These are phyloP conservation scores for Pteromalus puparum DNA, from an alignment of 1,140 invertebrate genomes.

Conservation along the genomic window DNA sequence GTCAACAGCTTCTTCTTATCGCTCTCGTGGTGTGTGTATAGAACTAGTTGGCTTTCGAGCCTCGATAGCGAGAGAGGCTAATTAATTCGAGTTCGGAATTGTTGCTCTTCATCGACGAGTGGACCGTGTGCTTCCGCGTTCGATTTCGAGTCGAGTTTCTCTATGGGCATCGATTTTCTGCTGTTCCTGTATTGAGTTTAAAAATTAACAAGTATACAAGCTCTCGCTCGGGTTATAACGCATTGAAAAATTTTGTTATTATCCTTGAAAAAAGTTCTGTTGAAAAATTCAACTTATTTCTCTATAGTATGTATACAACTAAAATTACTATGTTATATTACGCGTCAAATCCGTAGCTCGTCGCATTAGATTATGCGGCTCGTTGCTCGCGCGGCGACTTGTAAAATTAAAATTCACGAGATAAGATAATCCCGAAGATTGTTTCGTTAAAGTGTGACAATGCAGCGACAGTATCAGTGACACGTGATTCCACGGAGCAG, in stretches of 20 bases:
- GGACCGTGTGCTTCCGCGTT: not conserved
- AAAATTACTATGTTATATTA: too few species aligned
- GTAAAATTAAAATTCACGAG: not conserved
- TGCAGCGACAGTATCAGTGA: not conserved
- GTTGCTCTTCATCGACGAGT: not conserved
- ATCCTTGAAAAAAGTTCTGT: too few species aligned
- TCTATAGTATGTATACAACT: too few species aligned
- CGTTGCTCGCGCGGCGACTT: not conserved
- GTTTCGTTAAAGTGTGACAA: not conserved
- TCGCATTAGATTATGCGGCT: too few species aligned
- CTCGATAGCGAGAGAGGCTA: not conserved
- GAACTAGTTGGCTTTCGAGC: not conserved
- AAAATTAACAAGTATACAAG: too few species aligned
- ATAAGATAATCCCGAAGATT: not conserved
- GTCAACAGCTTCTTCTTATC: conserved; percentile 17
- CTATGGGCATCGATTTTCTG: too few species aligned
- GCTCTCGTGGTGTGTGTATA: not conserved
- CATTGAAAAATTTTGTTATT: too few species aligned
- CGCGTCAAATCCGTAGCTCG: too few species aligned
- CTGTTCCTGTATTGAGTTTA: too few species aligned
- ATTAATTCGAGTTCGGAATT: not conserved
- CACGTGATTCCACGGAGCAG: not conserved
- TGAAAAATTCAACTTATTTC: too few species aligned
- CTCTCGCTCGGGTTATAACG: too few species aligned
- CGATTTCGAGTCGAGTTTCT: not conserved